Percentiles rank a stretch among this genome's conserved stretches.
phyloP scores from a whole-genome alignment of 2,888 invertebrate species.

The Ashinkailepas kermadecensis region DNA sequence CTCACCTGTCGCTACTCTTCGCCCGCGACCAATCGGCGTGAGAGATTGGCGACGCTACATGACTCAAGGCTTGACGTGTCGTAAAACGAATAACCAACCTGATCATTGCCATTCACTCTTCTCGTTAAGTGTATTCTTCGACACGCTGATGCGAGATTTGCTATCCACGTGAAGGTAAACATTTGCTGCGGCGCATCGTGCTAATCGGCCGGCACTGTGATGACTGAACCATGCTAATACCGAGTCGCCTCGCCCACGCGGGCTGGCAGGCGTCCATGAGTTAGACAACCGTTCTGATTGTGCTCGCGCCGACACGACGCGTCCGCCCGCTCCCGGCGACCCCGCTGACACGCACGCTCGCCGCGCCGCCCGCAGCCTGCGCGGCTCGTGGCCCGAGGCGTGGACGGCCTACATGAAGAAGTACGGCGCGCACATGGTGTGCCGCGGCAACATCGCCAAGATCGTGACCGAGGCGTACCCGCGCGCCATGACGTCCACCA shows the following conservation, averaged over 20 bases:
- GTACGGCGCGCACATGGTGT: slow-evolving; percentile 10
- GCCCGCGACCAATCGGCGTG: no score
- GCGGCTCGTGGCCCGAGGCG: slow-evolving; percentile 10
- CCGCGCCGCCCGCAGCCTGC: not conserved
- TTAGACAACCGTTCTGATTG: not conserved
- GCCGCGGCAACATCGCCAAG: slow-evolving; percentile 10
- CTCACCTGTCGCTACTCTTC: no score
- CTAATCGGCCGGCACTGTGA: not conserved
- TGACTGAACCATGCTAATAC: slow-evolving; percentile 3
- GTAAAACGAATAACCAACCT: no score
- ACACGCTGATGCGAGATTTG: no score
- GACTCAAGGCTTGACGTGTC: no score
- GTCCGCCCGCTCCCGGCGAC: not conserved
- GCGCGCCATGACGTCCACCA: slow-evolving; percentile 20
- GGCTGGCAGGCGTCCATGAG: not conserved
- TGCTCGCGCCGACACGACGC: not conserved
- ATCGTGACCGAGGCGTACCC: slow-evolving; percentile 16
- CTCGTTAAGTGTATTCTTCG: no score
- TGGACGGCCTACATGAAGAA: slow-evolving; percentile 14
- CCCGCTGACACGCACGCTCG: not conserved
- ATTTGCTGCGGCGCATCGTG: no score
- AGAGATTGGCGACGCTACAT: no score
- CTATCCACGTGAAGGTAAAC: no score
- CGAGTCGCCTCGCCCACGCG: not conserved
- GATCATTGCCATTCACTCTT: no score